Percentiles rank a stretch among this genome's conserved stretches.
These are phyloP conservation scores for Dysdera silvatica DNA, from an alignment of 1,140 invertebrate species.

Conservation along the genomic window DNA sequence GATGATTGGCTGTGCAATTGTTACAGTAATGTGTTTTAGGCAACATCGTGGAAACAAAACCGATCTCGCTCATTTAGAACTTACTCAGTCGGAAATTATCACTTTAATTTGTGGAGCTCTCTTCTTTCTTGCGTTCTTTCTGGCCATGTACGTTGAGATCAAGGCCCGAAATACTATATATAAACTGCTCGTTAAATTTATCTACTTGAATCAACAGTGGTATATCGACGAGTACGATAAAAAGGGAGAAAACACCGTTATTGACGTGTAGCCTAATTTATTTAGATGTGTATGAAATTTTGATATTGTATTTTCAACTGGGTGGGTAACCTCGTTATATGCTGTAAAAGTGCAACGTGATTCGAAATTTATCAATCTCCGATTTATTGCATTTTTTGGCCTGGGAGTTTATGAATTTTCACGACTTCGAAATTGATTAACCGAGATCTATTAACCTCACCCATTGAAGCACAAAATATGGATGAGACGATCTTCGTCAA, in stretches of 20 bases:
- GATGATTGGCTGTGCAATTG: conserved; percentile 49
- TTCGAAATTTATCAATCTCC: too few species aligned
- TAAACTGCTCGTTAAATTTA: conserved; percentile 46
- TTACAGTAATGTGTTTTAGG: conserved; percentile 50
- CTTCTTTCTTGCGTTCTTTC: conserved; percentile 52
- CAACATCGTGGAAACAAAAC: conserved; percentile 43
- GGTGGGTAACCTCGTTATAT: too few species aligned
- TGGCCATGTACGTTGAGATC: conserved; percentile 53
- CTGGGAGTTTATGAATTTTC: too few species aligned
- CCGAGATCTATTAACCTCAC: too few species aligned
- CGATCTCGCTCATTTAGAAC: conserved; percentile 42
- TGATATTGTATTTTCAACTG: too few species aligned
- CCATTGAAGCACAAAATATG: too few species aligned
- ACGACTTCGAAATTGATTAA: too few species aligned
- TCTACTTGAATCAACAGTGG: conserved; percentile 50
- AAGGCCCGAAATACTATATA: conserved; percentile 51
- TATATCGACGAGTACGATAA: conserved; percentile 49
- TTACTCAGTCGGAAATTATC: conserved; percentile 48
- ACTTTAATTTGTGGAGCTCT: conserved; percentile 51
- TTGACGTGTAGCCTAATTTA: too few species aligned
- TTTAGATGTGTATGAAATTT: too few species aligned
- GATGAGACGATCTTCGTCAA: too few species aligned
- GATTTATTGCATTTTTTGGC: too few species aligned
- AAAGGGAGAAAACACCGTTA: conserved; percentile 25
- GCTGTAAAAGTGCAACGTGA: too few species aligned